Percentiles rank a stretch among this genome's conserved stretches.
Conservation (phyloP, 37 sponge, comb jelly and placozoan species). For the Tethya wilhelma region DNA sequence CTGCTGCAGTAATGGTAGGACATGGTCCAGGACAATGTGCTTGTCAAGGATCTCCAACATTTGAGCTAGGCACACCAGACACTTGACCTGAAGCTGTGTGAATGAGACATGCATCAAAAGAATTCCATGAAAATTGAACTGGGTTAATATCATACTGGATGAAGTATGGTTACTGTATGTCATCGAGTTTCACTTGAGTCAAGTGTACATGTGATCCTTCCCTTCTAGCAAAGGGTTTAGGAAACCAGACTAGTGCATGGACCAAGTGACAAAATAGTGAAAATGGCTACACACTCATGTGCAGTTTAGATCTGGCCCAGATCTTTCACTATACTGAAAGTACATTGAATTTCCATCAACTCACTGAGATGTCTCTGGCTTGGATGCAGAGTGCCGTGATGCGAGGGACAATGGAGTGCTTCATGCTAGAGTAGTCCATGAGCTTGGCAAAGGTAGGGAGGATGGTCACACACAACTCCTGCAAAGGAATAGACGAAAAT, state of each 20-base stretch:
- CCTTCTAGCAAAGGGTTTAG: background rate
- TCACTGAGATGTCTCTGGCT: constrained; percentile 50
- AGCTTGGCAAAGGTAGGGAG: constrained; percentile 78
- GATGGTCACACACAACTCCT: constrained; percentile 85
- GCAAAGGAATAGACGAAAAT: background rate
- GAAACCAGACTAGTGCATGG: background rate
- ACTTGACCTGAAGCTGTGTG: constrained; percentile 68
- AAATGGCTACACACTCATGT: too few relatives aligned
- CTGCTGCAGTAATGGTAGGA: constrained; percentile 61
- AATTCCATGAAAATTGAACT: too few relatives aligned
- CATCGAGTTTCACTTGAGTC: too few relatives aligned
- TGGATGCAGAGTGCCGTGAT: constrained; percentile 39
- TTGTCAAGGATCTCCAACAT: constrained; percentile 82
- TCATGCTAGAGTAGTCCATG: constrained; percentile 84
- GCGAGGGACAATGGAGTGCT: constrained; percentile 78
- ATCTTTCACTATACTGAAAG: too few relatives aligned
- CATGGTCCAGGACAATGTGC: constrained; percentile 60
- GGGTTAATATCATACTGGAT: background rate
- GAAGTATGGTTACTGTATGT: too few relatives aligned
- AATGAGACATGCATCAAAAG: background rate
- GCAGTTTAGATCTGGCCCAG: too few relatives aligned
- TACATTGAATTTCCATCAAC: too few relatives aligned
- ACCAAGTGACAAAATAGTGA: background rate
- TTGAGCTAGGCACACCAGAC: constrained; percentile 69
- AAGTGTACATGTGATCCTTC: too few relatives aligned